phyloP scores from a whole-genome alignment of 2,888 invertebrate genomes.

The Odontomyia ornata region DNA sequence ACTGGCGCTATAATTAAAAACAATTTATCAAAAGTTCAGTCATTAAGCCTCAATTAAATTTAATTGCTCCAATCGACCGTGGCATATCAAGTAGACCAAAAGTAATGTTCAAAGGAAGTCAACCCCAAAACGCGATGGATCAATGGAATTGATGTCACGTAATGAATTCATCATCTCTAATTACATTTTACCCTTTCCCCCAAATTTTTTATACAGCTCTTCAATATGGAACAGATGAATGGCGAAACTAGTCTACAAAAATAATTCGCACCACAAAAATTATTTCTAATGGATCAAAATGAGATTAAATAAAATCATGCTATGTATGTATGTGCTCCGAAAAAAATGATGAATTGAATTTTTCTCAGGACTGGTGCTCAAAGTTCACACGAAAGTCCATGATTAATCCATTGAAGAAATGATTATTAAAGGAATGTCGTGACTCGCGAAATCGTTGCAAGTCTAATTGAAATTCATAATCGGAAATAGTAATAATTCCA shows the following conservation, averaged over 20 bases:
- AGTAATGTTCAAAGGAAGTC: conserved; percentile 1
- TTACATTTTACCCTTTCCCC: neutral
- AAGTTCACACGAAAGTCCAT: neutral
- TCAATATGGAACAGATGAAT: neutral
- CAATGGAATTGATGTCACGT: conserved; percentile 15
- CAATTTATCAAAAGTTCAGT: too few relatives aligned
- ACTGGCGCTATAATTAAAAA: too few relatives aligned
- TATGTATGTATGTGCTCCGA: neutral
- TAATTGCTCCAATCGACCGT: neutral
- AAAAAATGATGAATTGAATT: neutral
- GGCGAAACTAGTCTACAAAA: neutral
- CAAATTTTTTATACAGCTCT: conserved; percentile 34
- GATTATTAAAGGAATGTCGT: conserved; percentile 1
- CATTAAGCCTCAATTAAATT: neutral
- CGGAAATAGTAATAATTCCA: neutral
- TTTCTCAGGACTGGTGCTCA: neutral
- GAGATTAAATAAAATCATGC: neutral
- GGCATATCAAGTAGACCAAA: too few relatives aligned
- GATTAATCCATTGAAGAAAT: neutral
- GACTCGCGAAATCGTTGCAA: neutral
- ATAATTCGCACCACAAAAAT: neutral
- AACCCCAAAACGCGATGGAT: conserved; percentile 14
- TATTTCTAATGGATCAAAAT: too few relatives aligned
- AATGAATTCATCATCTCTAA: conserved; percentile 25
- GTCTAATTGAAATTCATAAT: conserved; percentile 2